A percentile compares a stretch with the other conserved stretches of the same genome.
These are phyloP conservation scores for Actenoides lindsayi DNA, from an alignment of 2,113 vertebrate species.

Conservation along the genomic window DNA sequence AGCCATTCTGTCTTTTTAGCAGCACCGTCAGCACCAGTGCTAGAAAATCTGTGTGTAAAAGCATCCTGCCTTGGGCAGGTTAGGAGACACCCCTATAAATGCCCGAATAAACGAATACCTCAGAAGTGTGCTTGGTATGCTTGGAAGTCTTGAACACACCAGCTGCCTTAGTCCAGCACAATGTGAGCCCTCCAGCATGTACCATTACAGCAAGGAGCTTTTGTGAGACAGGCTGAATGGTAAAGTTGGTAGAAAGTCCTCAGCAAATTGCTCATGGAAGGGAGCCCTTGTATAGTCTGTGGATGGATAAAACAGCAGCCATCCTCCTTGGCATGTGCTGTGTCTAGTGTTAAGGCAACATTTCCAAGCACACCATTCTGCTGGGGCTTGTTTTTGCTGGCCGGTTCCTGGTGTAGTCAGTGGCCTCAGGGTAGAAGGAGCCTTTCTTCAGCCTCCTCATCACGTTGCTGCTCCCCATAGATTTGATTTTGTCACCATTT, in stretches of 20 bases:
- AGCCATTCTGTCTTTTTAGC: neutral
- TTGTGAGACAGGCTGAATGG: neutral
- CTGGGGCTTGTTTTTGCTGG: neutral
- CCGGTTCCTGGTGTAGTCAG: neutral
- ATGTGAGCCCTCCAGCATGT: neutral
- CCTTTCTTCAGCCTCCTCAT: neutral
- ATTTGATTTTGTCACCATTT: neutral
- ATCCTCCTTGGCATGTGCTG: neutral
- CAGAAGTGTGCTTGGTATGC: neutral
- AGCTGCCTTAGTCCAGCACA: neutral
- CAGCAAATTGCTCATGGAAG: neutral
- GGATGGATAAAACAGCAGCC: neutral
- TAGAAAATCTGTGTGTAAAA: neutral
- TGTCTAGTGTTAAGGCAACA: neutral
- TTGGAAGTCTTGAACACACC: neutral
- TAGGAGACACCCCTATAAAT: neutral
- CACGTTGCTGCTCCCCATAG: neutral
- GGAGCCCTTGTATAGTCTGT: neutral
- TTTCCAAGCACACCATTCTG: neutral
- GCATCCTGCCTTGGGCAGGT: neutral
- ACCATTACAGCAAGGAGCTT: neutral
- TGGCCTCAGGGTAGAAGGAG: neutral
- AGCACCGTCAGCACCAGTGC: neutral
- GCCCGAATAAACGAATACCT: neutral
- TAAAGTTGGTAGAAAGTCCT: neutral